Evolutionary conservation across 2,888 invertebrate genomes (phyloP), one percentile per base, ranked within the genome.

Genomic region (Pyrrhosoma nymphula): DNA sequence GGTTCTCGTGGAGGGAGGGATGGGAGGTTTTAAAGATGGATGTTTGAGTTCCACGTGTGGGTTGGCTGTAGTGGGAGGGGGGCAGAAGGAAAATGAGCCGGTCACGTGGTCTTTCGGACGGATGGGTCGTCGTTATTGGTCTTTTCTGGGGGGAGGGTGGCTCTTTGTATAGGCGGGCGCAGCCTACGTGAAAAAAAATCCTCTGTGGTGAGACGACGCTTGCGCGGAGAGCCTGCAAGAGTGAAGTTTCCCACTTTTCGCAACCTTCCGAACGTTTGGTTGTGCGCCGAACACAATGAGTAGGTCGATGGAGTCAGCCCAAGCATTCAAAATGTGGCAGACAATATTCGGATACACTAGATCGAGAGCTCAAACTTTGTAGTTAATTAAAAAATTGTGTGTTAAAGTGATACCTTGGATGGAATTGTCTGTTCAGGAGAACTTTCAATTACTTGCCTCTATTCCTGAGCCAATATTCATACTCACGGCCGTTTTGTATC

Each of bases 51-150:
- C 47, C 55, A 82, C 82, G 82, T 82, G 56, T 89, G 55, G 89
- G 89, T 89, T 89, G 89, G 89, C 55, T 56, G 47, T 39, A 8
- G 26, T 3, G 89, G 35, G 30, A 55, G 55, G n/a, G 89, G 47
- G n/a, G 89, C 56, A 12, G 55, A n/a, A n/a, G 89, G 89, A 89
- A 89, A 89, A 89, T 89, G 89, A 47, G 47, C 56, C 14, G 89
- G 89, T 89, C 89, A 89, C 89, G 89, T 89, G 89, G 89, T 89
- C 89, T 47, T 60, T 39, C 47, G 23, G 89, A 18, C 47, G 89
- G 89, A 89, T 47, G 89, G 89, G 26, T 89, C 82, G 82, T 82
- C 56, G 56, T 89, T 89, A 89, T 89, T 89, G 89, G 89, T 89
- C 89, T 89, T 89, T 89, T n/a, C 56, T 89, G 89, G 47, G 35